Base-by-base conservation (phyloP, 1,140 invertebrate genomes). In the Aethina tumida region DNA sequence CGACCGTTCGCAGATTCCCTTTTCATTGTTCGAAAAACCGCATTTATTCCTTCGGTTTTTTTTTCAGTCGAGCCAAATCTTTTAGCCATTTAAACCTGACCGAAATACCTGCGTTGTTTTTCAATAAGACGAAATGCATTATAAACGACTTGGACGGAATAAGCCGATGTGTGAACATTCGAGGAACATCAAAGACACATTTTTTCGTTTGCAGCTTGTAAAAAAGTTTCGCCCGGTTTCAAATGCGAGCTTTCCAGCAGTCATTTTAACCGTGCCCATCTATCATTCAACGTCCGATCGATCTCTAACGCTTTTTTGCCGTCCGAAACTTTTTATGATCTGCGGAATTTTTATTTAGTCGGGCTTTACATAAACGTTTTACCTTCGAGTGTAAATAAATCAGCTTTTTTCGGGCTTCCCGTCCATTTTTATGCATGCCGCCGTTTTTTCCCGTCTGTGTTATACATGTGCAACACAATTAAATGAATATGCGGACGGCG, bases 21-120 rank as follows among this genome's bases (percentile, higher is more conserved):
- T 24, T 18, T 30, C 43, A 41, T 45, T 45, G 39, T 37, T 38
- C 26, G n/a, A n/a, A n/a, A n/a, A n/a, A n/a, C 30, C 20, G 17
- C 14, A 30, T 26, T 22, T n/a, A 21, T 40, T 45, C 33, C 26
- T 16, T 34, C 32, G 33, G 42, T 44, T 45, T 45, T 45, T 30
- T 31, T n/a, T n/a, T n/a, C n/a, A n/a, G n/a, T 18, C 21, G 29
- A 10, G n/a, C 15, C n/a, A 4, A 13, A 18, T 21, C 20, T 24
- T 27, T 27, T 8, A 18, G 28, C 35, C 31, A 32, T 36, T 29
- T 27, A 43, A 43, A 30, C 35, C 22, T 24, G 25, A 33, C 35
- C 22, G 32, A 37, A 46, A 43, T 51, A 48, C 49, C 49, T 51
- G 49, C 38, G 31, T 36, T 44, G 47, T 47, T 51, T 51, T 51